phyloP scores from a whole-genome alignment of 30 jellyfish, hydroid and myxozoan species.

The Pseudorhiza aurosa region DNA sequence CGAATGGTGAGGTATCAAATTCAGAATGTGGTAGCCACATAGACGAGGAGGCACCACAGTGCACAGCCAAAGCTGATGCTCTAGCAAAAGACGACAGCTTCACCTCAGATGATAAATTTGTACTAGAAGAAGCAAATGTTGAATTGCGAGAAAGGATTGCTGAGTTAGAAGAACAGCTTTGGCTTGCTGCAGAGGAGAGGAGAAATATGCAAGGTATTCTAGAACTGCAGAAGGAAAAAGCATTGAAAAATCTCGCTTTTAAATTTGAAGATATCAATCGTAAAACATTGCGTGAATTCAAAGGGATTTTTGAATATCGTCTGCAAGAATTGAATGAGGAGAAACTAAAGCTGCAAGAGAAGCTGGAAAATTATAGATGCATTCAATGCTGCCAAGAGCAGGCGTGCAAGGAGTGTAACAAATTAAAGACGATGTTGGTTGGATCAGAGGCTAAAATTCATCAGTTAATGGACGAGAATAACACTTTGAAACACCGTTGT shows the following conservation, averaged over 20 bases:
- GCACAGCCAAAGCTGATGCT: too few species aligned
- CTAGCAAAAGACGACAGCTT: neutral
- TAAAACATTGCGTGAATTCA: conserved; percentile 57
- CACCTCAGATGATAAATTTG: neutral
- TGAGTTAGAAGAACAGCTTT: conserved; percentile 38
- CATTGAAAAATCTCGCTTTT: conserved; percentile 56
- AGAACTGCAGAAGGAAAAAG: conserved; percentile 54
- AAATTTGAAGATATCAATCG: conserved; percentile 58
- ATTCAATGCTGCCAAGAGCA: neutral
- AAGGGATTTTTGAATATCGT: conserved; percentile 41
- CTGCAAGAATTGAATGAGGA: conserved; percentile 57
- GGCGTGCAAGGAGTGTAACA: neutral
- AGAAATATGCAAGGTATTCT: conserved; percentile 49
- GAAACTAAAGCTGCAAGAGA: conserved; percentile 47
- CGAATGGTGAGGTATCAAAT: too few species aligned
- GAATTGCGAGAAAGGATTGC: conserved; percentile 29
- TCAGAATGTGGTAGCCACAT: too few species aligned
- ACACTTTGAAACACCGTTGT: conserved; percentile 32
- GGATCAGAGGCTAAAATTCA: neutral
- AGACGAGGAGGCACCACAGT: too few species aligned
- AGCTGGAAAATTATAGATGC: conserved; percentile 9
- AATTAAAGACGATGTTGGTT: neutral
- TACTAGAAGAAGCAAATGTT: neutral
- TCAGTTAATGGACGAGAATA: conserved; percentile 19
- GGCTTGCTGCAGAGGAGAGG: conserved; percentile 68